Percentiles rank a stretch among this genome's conserved stretches.
These are phyloP conservation scores for Crocuta crocuta DNA, from an alignment of 2,113 vertebrate species.

Conservation along the genomic window DNA sequence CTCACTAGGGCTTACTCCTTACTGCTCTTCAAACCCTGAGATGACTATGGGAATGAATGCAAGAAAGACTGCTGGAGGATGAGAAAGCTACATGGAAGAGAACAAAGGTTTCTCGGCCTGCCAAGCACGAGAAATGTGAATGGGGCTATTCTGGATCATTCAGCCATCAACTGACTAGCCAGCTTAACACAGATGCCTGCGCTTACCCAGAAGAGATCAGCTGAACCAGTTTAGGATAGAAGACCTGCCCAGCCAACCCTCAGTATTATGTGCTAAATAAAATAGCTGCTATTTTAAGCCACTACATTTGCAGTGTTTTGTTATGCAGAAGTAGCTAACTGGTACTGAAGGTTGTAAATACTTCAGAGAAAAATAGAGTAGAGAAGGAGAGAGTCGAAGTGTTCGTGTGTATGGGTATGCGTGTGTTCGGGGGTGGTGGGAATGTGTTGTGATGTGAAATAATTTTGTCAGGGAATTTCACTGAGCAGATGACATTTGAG, in stretches of 20 bases:
- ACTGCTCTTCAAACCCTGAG: not conserved
- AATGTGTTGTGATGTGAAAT: not conserved
- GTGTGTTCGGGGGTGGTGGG: not conserved
- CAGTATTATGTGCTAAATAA: not conserved
- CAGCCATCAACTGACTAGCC: not conserved
- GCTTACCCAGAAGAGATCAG: not conserved
- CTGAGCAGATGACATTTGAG: conserved; percentile 28
- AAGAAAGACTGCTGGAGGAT: not conserved
- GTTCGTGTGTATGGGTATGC: not conserved
- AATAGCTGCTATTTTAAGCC: not conserved
- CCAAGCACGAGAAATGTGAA: not conserved
- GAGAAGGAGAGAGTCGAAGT: not conserved
- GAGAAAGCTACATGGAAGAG: not conserved
- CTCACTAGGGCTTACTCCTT: not conserved
- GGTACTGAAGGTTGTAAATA: not conserved
- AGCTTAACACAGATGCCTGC: not conserved
- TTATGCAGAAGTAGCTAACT: conserved; percentile 12
- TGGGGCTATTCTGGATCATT: not conserved
- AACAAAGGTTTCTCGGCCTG: not conserved
- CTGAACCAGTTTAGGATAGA: not conserved
- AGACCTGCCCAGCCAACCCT: not conserved
- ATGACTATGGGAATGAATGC: not conserved
- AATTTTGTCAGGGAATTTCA: not conserved
- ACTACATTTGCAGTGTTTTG: conserved; percentile 4
- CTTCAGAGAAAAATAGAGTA: not conserved